phyloP scores from a whole-genome alignment of 2,888 invertebrate genomes.

The Phania funesta region DNA sequence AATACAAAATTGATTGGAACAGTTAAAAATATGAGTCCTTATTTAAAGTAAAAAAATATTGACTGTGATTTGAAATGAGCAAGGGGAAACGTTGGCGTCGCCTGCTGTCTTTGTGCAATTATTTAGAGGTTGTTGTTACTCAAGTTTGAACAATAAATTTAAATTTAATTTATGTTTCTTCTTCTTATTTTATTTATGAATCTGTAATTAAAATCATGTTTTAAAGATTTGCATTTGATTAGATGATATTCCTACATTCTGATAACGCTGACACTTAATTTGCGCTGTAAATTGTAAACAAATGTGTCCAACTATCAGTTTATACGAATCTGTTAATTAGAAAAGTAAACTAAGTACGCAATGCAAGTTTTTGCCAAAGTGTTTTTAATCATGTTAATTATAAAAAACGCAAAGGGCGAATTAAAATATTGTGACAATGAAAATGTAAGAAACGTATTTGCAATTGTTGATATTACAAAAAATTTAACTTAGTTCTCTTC shows the following conservation, averaged over 20 bases:
- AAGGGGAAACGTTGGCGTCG: no score
- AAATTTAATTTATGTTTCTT: not conserved
- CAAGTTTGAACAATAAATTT: not conserved
- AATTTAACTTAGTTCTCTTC: not conserved
- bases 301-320: not conserved
- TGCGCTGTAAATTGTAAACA: not conserved
- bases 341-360: not conserved
- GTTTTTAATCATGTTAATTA: not conserved
- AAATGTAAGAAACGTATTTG: constrained; percentile 29
- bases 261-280: constrained; percentile 8
- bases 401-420: not conserved
- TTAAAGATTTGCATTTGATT: constrained; percentile 21
- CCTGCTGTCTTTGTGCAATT: no score
- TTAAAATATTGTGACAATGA: not conserved
- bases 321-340: not conserved
- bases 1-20: no score
- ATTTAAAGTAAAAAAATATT: no score
- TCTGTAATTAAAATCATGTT: not conserved
- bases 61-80: no score
- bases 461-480: not conserved
- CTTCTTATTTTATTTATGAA: not conserved
- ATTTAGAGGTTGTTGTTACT: constrained; percentile 2
- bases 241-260: not conserved
- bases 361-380: constrained; percentile 5
- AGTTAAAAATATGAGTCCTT: no score